Evolutionary conservation across 2,888 invertebrate species (phyloP).

Genomic region (Noctua fimbriata): DNA sequence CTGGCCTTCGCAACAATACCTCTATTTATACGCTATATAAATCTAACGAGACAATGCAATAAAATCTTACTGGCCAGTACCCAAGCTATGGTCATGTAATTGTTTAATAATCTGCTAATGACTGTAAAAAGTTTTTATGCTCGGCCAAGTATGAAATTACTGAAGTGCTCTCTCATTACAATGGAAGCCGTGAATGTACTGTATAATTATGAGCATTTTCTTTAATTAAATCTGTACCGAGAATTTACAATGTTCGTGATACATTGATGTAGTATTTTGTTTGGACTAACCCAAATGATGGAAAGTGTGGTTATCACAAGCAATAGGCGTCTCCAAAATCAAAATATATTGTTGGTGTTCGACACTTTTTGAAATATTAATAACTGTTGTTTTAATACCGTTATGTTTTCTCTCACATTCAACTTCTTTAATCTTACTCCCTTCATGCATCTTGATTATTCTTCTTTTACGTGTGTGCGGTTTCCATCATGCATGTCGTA

Average conservation of each 20-base stretch:
- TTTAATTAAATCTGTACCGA: constrained; percentile 12
- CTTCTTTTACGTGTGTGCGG: neutral
- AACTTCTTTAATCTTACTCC: neutral
- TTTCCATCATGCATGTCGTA: too few species aligned
- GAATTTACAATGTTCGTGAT: neutral
- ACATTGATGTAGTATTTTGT: neutral
- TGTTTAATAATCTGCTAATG: constrained; percentile 54
- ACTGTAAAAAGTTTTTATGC: constrained; percentile 54
- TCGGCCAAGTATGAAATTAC: constrained; percentile 51
- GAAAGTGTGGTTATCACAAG: neutral
- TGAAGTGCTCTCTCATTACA: constrained; percentile 15
- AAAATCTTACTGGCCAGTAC: constrained; percentile 30
- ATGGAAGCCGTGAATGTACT: constrained; percentile 19
- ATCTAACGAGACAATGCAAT: constrained; percentile 32
- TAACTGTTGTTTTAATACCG: neutral
- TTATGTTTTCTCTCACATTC: neutral
- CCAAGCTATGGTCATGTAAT: constrained; percentile 51
- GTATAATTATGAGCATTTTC: constrained; percentile 28
- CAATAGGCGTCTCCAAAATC: neutral
- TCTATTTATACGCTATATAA: constrained; percentile 44
- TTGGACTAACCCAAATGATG: neutral
- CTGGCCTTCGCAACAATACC: constrained; percentile 42
- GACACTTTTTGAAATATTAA: neutral
- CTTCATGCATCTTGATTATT: neutral
- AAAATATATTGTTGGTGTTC: neutral